phyloP scores from a whole-genome alignment of 2,113 vertebrate genomes.

The Apistogramma diplotaenia region DNA sequence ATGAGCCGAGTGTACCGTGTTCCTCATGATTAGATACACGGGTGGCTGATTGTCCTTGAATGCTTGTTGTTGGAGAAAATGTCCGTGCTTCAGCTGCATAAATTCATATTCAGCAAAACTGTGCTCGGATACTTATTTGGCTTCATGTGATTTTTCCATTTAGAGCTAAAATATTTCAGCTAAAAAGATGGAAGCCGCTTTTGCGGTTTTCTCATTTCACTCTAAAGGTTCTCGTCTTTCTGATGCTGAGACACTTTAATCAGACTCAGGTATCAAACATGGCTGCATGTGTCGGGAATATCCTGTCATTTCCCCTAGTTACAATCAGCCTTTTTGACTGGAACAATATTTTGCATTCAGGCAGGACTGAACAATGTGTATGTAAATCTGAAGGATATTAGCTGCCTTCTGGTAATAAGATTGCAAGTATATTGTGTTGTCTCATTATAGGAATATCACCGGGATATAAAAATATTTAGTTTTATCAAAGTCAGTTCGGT shows the following conservation, averaged over 20 bases:
- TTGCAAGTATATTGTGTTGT: background rate
- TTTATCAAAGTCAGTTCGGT: background rate
- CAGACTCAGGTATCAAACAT: background rate
- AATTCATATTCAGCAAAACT: background rate
- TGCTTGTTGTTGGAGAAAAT: background rate
- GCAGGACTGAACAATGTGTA: background rate
- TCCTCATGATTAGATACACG: background rate
- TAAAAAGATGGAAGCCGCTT: background rate
- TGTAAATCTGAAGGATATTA: background rate
- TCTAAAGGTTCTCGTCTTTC: background rate
- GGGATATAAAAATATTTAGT: background rate
- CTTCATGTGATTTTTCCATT: background rate
- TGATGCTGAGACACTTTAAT: background rate
- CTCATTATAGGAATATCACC: constrained; percentile 1
- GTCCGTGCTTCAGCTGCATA: background rate
- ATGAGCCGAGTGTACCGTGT: background rate
- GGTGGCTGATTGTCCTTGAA: constrained; percentile 15
- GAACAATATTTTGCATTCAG: background rate
- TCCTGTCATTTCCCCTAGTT: background rate
- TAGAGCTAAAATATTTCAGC: background rate
- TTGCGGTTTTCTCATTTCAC: background rate
- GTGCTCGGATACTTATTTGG: background rate
- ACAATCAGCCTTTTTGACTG: background rate
- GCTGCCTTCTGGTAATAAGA: background rate
- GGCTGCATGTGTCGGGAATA: background rate